Conservation (phyloP, 2,113 vertebrate species). For the Microtus oregoni region DNA sequence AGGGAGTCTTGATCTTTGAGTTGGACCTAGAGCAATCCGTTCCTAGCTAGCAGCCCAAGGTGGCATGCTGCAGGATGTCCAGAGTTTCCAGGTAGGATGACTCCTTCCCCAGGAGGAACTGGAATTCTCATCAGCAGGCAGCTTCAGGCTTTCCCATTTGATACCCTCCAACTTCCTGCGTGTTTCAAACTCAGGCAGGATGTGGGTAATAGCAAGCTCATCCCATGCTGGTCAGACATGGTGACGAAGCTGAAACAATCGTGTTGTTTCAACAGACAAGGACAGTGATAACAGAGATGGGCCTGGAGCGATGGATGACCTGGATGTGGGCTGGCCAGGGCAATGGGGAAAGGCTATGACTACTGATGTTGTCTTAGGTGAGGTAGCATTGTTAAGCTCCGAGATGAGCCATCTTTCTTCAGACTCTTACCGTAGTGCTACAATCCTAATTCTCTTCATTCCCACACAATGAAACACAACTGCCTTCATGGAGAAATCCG, state of each 20-base stretch:
- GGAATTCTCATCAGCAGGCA: background rate
- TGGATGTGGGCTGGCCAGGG: background rate
- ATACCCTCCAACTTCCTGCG: too few relatives aligned
- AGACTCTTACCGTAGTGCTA: background rate
- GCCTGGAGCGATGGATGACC: background rate
- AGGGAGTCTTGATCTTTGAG: too few relatives aligned
- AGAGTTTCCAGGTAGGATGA: background rate
- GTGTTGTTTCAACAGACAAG: background rate
- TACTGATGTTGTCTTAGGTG: background rate
- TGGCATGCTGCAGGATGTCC: background rate
- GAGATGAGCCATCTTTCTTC: background rate
- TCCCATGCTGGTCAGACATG: background rate
- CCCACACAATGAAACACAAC: background rate
- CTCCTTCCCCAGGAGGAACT: background rate
- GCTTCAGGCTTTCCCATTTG: background rate
- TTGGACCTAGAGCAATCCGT: fast-evolving
- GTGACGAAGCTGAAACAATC: background rate
- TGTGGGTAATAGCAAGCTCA: background rate
- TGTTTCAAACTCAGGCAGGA: background rate
- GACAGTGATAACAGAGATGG: background rate
- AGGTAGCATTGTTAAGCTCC: background rate
- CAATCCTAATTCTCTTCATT: background rate
- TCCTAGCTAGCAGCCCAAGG: too few relatives aligned
- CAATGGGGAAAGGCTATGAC: background rate
- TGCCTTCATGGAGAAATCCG: background rate